These are phyloP conservation scores for Hyperoplus immaculatus DNA, from an alignment of 2,797 vertebrate genomes.

Conservation along the genomic window DNA sequence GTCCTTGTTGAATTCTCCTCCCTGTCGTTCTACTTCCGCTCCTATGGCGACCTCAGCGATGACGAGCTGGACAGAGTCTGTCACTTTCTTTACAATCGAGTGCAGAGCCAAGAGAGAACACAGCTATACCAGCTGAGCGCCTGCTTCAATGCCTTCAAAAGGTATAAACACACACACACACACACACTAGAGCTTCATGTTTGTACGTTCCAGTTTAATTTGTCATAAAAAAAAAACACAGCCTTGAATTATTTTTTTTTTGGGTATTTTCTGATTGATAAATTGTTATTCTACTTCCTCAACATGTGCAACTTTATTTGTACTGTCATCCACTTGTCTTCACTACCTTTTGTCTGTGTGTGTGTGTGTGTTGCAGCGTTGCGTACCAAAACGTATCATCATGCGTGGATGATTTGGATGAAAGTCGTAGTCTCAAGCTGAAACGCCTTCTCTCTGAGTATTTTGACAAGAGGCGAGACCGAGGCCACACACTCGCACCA, in stretches of 20 bases:
- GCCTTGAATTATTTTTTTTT: no score
- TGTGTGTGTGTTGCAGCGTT: conserved; percentile 83
- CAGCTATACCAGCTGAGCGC: conserved; percentile 86
- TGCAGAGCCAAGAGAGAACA: conserved; percentile 85
- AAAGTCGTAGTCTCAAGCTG: conserved; percentile 83
- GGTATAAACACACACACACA: conserved; percentile 74
- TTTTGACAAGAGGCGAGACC: conserved; percentile 86
- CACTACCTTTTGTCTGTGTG: not conserved
- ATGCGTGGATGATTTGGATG: conserved; percentile 82
- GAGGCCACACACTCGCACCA: conserved; percentile 31
- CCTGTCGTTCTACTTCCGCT: conserved; percentile 89
- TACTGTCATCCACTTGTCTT: not conserved
- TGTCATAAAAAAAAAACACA: not conserved
- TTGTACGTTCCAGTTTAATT: not conserved
- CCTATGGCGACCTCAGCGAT: conserved; percentile 87
- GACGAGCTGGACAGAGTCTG: conserved; percentile 89
- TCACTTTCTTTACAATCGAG: conserved; percentile 86
- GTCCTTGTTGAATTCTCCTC: conserved; percentile 88
- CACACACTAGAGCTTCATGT: not conserved
- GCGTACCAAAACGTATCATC: conserved; percentile 82
- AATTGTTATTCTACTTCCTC: no score
- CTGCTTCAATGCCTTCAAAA: conserved; percentile 89
- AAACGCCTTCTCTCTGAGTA: conserved; percentile 88
- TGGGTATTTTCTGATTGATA: no score
- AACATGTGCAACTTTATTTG: not conserved